Conservation (phyloP, 2,888 invertebrate species). For the Chalcosyrphus nemorum region DNA sequence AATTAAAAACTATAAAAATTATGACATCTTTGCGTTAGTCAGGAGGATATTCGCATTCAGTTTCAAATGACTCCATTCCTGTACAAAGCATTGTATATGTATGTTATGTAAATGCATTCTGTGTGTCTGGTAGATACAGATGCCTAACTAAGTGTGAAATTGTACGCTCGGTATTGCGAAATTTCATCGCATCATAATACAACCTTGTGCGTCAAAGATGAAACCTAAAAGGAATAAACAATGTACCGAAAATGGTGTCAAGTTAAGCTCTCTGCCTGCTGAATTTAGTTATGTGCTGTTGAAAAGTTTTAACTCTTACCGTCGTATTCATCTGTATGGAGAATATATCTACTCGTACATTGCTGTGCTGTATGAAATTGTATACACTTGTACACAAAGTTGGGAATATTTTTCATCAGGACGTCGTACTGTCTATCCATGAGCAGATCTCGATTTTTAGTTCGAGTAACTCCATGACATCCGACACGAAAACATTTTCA, state of each 20-base stretch:
- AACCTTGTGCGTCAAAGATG: slow-evolving; percentile 54
- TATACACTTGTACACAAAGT: background rate
- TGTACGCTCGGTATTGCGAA: slow-evolving; percentile 46
- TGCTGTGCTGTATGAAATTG: background rate
- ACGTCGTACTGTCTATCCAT: background rate
- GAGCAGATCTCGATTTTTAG: background rate
- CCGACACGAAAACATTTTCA: slow-evolving; percentile 29
- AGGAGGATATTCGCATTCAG: background rate
- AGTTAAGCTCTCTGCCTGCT: slow-evolving; percentile 36
- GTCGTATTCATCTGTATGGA: background rate
- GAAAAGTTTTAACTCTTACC: slow-evolving; percentile 42
- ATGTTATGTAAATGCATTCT: background rate
- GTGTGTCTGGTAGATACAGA: background rate
- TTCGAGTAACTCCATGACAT: slow-evolving; percentile 31
- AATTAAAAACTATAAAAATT: too few species aligned
- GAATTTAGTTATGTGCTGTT: slow-evolving; percentile 55
- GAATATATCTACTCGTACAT: background rate
- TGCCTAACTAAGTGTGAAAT: slow-evolving; percentile 1
- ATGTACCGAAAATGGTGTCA: slow-evolving; percentile 49
- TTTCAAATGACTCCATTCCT: background rate
- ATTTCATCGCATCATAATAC: slow-evolving; percentile 43
- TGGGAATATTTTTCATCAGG: background rate
- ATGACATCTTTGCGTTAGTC: too few species aligned
- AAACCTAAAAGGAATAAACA: slow-evolving; percentile 37
- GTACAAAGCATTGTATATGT: background rate